These are phyloP conservation scores for Proteles cristata DNA, from an alignment of 2,113 vertebrate species.

Conservation along the genomic window DNA sequence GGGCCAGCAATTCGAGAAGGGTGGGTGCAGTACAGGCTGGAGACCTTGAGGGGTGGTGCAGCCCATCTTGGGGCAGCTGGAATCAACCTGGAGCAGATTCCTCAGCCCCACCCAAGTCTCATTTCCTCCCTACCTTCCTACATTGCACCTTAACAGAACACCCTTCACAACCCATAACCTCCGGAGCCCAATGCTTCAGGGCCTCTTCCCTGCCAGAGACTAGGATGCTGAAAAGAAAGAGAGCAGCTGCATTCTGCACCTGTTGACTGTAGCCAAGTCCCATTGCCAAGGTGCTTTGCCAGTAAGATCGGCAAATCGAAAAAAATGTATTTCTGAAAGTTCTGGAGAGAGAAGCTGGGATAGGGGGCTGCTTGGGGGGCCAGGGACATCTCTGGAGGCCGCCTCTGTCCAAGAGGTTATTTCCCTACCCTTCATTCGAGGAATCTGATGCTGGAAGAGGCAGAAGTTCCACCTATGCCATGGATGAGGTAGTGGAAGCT, in stretches of 20 bases:
- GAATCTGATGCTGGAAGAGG: not conserved
- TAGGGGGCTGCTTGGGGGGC: not conserved
- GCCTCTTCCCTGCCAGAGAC: not conserved
- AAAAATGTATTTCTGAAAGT: not conserved
- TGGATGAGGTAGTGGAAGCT: not conserved
- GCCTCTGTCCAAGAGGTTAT: not conserved
- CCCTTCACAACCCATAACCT: too few relatives aligned
- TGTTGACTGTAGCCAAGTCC: not conserved
- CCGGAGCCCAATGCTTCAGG: not conserved
- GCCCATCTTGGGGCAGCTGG: not conserved
- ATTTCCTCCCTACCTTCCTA: not conserved
- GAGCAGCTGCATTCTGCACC: not conserved
- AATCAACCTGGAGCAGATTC: not conserved
- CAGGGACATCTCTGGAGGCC: not conserved
- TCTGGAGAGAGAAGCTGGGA: not conserved
- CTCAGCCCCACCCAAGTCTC: not conserved
- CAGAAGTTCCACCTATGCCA: not conserved
- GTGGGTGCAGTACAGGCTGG: too few relatives aligned
- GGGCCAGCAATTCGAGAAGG: not conserved
- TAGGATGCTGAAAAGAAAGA: not conserved
- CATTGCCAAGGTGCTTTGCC: not conserved
- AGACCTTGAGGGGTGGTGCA: not conserved
- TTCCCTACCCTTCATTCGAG: not conserved
- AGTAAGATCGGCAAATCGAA: not conserved
- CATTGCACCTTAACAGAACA: not conserved